Evolutionary conservation across 2,113 vertebrate species (phyloP), one percentile per base, ranked within the genome.

Genomic region (Trogon melanurus): DNA sequence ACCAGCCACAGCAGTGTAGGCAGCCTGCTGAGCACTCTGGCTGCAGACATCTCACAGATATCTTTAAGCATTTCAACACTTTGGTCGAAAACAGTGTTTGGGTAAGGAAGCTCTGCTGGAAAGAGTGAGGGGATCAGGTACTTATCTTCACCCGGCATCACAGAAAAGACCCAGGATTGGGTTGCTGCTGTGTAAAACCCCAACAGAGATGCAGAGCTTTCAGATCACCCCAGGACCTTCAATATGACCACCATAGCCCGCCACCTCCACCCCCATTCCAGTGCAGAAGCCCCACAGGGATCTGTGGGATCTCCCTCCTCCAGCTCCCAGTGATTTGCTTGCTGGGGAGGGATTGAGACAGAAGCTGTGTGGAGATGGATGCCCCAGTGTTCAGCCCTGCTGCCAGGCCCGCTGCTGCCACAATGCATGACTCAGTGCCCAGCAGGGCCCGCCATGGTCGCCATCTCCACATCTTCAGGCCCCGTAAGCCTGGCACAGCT

Each of bases 241-340:
- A 0, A n/a, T 18, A 18, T 1, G 0, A 20, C 13, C 67, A 41
- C 21, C 0, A 1, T 54, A 16, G 1, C 26, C 4, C 21, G 10
- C 16, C 18, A 20, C 9, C 10, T 25, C 27, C 18, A 47, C 3
- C 13, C 18, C 18, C 32, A 60, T 10, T 16, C 32, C 0, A 1
- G 20, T 41, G 32, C 61, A 54, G n/a, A 25, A 74, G 25, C 11
- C 34, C 13, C 44, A 21, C 29, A 18, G 5, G 21, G 67, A 79
- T 19, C 32, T 41, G 17, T 21, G 53, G 36, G 21, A 41, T 12
- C 41, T 41, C 20, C 50, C 26, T 34, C 25, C 2, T 0, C 22
- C 38, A 81, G 87, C 8, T 21, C 14, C 18, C 1, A 1, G 50
- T 19, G 17, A 30, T 90, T 64, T 36, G 23, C 20, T 64, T 64